phyloP scores from a whole-genome alignment of 2,797 vertebrate genomes.

The Pyrrhura leucotis region DNA sequence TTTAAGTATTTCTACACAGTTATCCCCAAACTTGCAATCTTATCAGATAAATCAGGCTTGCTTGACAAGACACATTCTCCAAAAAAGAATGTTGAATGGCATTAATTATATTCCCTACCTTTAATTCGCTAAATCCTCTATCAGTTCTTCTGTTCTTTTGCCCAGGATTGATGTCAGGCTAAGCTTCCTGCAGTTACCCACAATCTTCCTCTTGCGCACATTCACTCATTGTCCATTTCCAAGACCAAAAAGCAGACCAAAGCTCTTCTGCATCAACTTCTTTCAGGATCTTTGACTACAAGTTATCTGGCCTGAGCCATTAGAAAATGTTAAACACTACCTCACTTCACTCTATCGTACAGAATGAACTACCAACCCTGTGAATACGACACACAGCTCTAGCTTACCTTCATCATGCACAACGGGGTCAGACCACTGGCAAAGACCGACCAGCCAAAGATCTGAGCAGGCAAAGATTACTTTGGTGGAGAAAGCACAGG shows the following conservation, averaged over 20 bases:
- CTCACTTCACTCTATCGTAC: neutral
- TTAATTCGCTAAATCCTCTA: conserved; percentile 57
- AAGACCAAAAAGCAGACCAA: neutral
- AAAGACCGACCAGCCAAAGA: neutral
- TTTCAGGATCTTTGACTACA: neutral
- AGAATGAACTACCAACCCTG: neutral
- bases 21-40: conserved; percentile 62
- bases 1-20: conserved; percentile 44
- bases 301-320: neutral
- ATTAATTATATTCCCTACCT: conserved; percentile 64
- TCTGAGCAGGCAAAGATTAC: neutral
- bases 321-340: neutral
- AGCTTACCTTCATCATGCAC: rapidly evolving
- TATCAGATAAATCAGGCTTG: conserved; percentile 52
- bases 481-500: neutral
- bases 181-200: neutral
- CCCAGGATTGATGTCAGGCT: conserved; percentile 30
- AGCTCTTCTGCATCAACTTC: neutral
- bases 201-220: neutral
- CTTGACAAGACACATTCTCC: conserved; percentile 65
- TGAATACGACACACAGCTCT: rapidly evolving
- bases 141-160: conserved; percentile 32
- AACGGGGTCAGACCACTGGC: neutral
- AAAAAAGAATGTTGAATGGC: conserved; percentile 60
- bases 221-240: neutral